Evolutionary conservation across 2,888 invertebrate species (phyloP), one percentile per base, ranked within the genome.

Genomic region (Hirtodrosophila trivittata): DNA sequence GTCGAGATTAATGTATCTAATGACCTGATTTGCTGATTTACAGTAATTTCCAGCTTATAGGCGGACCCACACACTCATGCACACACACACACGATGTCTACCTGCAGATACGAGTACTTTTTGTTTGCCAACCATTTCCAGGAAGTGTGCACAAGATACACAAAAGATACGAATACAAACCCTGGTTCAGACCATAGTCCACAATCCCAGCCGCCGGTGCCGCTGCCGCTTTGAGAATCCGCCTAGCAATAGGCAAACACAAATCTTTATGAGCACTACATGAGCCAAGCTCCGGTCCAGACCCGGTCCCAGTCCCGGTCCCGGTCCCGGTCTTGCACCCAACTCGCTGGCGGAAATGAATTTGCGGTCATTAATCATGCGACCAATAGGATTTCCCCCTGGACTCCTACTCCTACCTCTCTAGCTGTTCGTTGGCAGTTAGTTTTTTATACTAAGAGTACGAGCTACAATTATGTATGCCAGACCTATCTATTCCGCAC

Each of bases 1-100:
- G 86, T 87, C 75, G 73, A 83, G 87, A 87, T 87, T 87, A 86
- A 87, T 86, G 87, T 83, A 86, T 83, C 84, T 83, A 87, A 85
- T 87, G 85, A 86, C 86, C 85, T 78, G 86, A 83, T 87, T 86
- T 78, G 78, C 86, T 77, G 86, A 83, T 86, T 85, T 83, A 86
- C 78, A 78, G 87, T 80, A 85, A 83, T 85, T 86, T 85, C 75
- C 77, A 86, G 80, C 83, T 76, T 65, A 78, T 52, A 75, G 66
- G 63, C 60, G 60, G 50, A 25, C 54, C 30, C 49, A 46, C 33
- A 41, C 52, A 37, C 26, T 35, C 50, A 38, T 41, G 30, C 39
- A 42, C 51, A 47, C 49, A 52, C 28, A 41, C 25, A 37, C n/a
- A 39, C 35, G 37, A 16, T 13, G 21, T n/a, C 54, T 78, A 86